Percentiles rank a stretch among this genome's conserved stretches.
These are phyloP conservation scores for Pangasianodon gigas DNA, from an alignment of 2,113 vertebrate species.

Conservation along the genomic window DNA sequence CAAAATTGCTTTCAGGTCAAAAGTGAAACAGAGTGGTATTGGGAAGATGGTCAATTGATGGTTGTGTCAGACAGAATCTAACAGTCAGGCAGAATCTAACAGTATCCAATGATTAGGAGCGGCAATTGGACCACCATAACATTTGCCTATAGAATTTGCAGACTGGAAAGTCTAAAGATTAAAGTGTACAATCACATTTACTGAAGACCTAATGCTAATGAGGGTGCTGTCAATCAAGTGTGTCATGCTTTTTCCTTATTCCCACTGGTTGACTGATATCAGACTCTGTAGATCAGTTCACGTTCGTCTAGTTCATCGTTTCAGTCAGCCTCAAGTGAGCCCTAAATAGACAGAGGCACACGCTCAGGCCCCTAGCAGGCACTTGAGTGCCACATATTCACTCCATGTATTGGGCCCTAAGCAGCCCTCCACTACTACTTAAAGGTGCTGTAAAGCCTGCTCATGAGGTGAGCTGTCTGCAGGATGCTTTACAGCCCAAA, in stretches of 20 bases:
- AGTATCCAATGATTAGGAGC: neutral
- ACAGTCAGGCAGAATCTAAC: neutral
- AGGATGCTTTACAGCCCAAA: neutral
- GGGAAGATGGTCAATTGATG: neutral
- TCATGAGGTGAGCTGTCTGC: neutral
- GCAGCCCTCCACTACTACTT: neutral
- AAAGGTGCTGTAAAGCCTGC: neutral
- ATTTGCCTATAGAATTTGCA: neutral
- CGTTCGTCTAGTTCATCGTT: neutral
- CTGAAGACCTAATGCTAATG: neutral
- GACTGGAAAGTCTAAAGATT: neutral
- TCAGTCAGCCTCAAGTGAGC: neutral
- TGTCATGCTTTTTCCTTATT: neutral
- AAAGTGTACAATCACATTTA: neutral
- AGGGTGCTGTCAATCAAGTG: neutral
- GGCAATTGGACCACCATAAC: neutral
- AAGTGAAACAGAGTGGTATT: neutral
- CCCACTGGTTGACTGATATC: neutral
- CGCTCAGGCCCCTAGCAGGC: neutral
- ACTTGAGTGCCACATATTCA: neutral
- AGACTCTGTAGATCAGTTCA: neutral
- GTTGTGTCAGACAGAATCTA: neutral
- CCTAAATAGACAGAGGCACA: neutral
- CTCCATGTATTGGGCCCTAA: neutral
- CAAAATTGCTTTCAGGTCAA: conserved; percentile 10